phyloP scores from a whole-genome alignment of 1,140 invertebrate genomes.

The Trinorchestia longiramus region DNA sequence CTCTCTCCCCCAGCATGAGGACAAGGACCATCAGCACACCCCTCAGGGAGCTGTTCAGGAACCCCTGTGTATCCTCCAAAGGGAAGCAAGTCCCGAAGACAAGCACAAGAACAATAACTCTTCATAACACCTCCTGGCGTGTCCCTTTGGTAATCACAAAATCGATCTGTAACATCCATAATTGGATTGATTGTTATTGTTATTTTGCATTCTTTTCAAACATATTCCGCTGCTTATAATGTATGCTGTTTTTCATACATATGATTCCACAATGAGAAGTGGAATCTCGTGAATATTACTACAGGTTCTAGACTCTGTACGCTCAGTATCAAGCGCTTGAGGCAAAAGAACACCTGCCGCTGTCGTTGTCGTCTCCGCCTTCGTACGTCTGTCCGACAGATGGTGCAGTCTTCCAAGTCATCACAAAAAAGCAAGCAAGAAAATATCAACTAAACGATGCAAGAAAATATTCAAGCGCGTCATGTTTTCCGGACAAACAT shows the following conservation, averaged over 20 bases:
- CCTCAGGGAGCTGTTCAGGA: not conserved
- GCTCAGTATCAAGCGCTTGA: not conserved
- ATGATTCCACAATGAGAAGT: not conserved
- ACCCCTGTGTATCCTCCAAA: too few relatives aligned
- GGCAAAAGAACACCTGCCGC: conserved; percentile 42
- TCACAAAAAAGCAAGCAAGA: not conserved
- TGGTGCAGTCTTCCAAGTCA: not conserved
- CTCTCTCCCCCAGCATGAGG: too few relatives aligned
- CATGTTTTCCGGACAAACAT: not conserved
- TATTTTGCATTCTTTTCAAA: not conserved
- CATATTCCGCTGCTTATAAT: too few relatives aligned
- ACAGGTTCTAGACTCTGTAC: not conserved
- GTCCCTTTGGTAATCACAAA: not conserved
- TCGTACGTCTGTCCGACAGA: not conserved
- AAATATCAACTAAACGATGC: not conserved
- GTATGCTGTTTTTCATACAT: not conserved
- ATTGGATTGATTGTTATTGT: not conserved
- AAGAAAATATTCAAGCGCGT: not conserved
- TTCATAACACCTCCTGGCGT: not conserved
- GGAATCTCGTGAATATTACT: not conserved
- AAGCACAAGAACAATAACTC: not conserved
- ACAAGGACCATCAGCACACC: not conserved
- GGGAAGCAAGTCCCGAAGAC: not conserved
- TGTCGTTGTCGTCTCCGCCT: not conserved
- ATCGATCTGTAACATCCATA: not conserved